These are phyloP conservation scores for Corynorhinus townsendii DNA, from an alignment of 2,113 vertebrate species.

Conservation along the genomic window DNA sequence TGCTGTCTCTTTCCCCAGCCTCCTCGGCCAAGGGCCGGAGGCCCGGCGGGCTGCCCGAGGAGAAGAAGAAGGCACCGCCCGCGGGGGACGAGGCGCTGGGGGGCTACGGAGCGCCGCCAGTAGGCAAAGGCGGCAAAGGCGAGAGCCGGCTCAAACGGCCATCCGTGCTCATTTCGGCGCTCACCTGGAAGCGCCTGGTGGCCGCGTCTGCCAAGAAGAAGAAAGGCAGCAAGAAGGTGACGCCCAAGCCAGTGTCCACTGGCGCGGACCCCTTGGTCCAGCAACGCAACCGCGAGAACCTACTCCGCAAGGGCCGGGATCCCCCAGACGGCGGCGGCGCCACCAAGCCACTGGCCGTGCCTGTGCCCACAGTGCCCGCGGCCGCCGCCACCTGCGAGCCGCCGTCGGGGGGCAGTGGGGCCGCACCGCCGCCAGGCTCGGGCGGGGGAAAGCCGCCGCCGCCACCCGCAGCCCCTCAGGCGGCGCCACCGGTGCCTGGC, in stretches of 20 bases:
- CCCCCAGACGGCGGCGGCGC: slow-evolving; percentile 70
- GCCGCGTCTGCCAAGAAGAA: slow-evolving; percentile 92
- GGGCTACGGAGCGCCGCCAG: slow-evolving; percentile 72
- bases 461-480: slow-evolving; percentile 74
- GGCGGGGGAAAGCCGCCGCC: slow-evolving; percentile 81
- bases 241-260: slow-evolving; percentile 83
- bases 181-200: slow-evolving; percentile 92
- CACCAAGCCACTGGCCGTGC: slow-evolving; percentile 82
- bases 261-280: slow-evolving; percentile 81
- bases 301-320: slow-evolving; percentile 74
- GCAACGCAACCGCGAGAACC: slow-evolving; percentile 85
- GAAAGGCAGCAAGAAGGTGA: slow-evolving; percentile 90
- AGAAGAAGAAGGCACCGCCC: slow-evolving; percentile 76
- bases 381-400: slow-evolving; percentile 71
- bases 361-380: slow-evolving; percentile 85
- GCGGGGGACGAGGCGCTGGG: slow-evolving; percentile 75
- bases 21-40: slow-evolving; percentile 79
- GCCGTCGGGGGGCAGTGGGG: slow-evolving; percentile 68
- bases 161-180: slow-evolving; percentile 89
- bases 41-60: slow-evolving; percentile 70
- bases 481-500: slow-evolving; percentile 67
- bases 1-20: slow-evolving; percentile 89
- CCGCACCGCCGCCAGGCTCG: slow-evolving; percentile 75
- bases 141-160: slow-evolving; percentile 91
- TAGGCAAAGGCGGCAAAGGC: slow-evolving; percentile 81